Evolutionary conservation across 1,140 invertebrate species (phyloP).

Genomic region (Cherax quadricarinatus): DNA sequence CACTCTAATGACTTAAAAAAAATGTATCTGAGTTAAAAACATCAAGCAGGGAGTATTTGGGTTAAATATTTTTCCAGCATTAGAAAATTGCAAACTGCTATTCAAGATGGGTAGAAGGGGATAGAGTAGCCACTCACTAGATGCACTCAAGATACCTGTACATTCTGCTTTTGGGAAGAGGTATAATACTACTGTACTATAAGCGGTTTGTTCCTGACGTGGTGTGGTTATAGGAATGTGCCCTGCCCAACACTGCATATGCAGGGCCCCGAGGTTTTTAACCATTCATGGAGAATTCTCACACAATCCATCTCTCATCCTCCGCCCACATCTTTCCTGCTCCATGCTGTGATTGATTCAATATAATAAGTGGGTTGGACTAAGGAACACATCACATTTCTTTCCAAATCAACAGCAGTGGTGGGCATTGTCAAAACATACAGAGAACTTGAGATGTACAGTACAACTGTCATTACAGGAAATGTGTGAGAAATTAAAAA

Average conservation of each 20-base stretch:
- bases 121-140: slow-evolving; percentile 35
- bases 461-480: neutral
- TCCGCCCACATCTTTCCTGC: neutral
- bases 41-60: slow-evolving; percentile 8
- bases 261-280: slow-evolving; percentile 43
- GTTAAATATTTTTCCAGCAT: slow-evolving; percentile 17
- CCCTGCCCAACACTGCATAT: slow-evolving; percentile 56
- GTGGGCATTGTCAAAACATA: slow-evolving; percentile 3
- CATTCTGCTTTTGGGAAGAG: neutral
- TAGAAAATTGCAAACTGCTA: neutral
- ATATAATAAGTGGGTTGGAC: slow-evolving; percentile 12
- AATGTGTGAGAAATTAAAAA: neutral
- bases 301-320: neutral
- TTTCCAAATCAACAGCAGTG: slow-evolving; percentile 9
- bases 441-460: neutral
- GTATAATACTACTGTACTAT: slow-evolving; percentile 11
- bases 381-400: slow-evolving; percentile 1
- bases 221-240: slow-evolving; percentile 34
- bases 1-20: neutral
- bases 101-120: slow-evolving; percentile 18
- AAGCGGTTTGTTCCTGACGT: slow-evolving; percentile 56
- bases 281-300: slow-evolving; percentile 18
- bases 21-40: slow-evolving; percentile 20
- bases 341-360: slow-evolving; percentile 21
- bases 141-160: neutral